Base-by-base conservation (phyloP, 2,113 vertebrate genomes). In the Uropsilus gracilis region DNA sequence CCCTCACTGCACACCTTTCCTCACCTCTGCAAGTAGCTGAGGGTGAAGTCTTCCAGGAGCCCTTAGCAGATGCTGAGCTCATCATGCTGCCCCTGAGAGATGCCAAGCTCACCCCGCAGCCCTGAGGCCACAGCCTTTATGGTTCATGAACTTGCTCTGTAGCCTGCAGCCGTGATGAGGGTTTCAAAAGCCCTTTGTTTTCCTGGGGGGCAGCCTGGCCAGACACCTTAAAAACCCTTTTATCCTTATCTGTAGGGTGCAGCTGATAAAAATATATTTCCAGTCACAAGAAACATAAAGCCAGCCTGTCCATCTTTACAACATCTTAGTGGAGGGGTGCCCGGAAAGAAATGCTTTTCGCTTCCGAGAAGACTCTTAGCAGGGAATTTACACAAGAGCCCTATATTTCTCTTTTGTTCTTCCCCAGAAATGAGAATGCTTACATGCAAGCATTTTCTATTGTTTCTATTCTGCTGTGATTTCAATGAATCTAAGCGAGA, bases 341-440 rank as follows among this genome's bases (percentile, higher is more conserved):
- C 83, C 34, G 16, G 66, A 71, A 91, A 95, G 50, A 89, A 81
- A 53, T n/a, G 68, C 8, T 48, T 4, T 30, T 86, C 50, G 46
- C 7, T 66, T 85, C 72, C 53, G 18, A 91, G 87, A 61, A 68
- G 53, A 30, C 64, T 77, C 46, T 63, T 50, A 30, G 2, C 72
- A 83, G 44, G 30, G 30, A 72, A 88, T 44, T 90, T 78, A 59
- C 37, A 72, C 5, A 8, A 18, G 57, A 12, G 10, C 5, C 39
- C 57, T 66, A 22, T 68, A 34, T 76, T 85, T 78, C 82, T 26
- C 75, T 92, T 91, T 83, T 71, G 66, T 89, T 80, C 34, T 80
- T 85, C 42, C 4, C 13, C 22, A 72, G 75, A 84, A 64, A 93
- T 76, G 55, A 76, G 69, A 94, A 89, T 89, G 42, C 24, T 66